Conservation (phyloP, 2,888 invertebrate genomes). For the Phyllotreta striolata region DNA sequence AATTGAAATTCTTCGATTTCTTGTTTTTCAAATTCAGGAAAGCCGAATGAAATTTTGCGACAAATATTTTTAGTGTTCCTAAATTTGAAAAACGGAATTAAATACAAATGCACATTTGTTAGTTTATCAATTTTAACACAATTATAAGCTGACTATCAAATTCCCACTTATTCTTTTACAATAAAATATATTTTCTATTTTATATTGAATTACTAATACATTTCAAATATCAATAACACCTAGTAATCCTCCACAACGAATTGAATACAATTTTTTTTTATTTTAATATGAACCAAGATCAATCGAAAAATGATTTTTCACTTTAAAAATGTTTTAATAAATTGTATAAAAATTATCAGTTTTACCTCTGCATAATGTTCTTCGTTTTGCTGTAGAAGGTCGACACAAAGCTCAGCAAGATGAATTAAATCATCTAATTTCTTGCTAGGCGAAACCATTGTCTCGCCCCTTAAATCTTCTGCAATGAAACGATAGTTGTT, state of each 20-base stretch:
- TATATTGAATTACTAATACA: constrained; percentile 1
- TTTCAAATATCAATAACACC: too few relatives aligned
- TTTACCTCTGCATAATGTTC: constrained; percentile 99
- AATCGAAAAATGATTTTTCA: not conserved
- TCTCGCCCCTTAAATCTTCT: constrained; percentile 86
- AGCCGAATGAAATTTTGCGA: not conserved
- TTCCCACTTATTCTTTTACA: not conserved
- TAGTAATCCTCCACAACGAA: not conserved
- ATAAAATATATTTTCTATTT: not conserved
- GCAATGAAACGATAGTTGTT: constrained; percentile 21
- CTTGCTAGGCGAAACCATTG: constrained; percentile 83
- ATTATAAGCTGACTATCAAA: constrained; percentile 4
- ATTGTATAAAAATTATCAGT: constrained; percentile 1
- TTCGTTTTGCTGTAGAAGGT: constrained; percentile 98
- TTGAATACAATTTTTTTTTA: constrained; percentile 2
- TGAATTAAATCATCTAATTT: constrained; percentile 96
- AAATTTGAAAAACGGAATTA: constrained; percentile 20
- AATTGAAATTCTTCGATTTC: constrained; percentile 21
- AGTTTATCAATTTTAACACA: constrained; percentile 1
- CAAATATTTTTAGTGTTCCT: not conserved
- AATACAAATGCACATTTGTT: constrained; percentile 25
- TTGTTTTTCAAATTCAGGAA: constrained; percentile 26
- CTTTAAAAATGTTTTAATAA: not conserved
- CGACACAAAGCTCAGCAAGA: constrained; percentile 97
- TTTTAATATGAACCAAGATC: not conserved